Percentiles rank a stretch among this genome's conserved stretches.
These are phyloP conservation scores for Andrena fulva DNA, from an alignment of 2,888 invertebrate genomes.

Conservation along the genomic window DNA sequence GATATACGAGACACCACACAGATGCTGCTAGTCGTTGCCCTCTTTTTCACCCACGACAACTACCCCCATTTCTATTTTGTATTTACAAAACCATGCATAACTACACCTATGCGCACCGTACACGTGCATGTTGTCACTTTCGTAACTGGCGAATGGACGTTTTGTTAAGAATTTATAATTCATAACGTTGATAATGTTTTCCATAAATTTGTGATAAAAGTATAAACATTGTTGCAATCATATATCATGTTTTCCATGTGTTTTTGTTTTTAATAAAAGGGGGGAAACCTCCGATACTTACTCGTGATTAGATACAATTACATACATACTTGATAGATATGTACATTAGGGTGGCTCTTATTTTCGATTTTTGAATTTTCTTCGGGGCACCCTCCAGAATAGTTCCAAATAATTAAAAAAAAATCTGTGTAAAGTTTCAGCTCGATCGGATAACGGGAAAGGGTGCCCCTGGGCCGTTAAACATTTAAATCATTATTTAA, in stretches of 20 bases:
- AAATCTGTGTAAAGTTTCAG: too few relatives aligned
- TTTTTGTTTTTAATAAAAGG: slow-evolving; percentile 23
- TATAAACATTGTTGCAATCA: neutral
- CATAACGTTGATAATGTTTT: neutral
- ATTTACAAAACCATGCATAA: too few relatives aligned
- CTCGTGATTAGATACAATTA: neutral
- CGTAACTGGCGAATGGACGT: too few relatives aligned
- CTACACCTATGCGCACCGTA: too few relatives aligned
- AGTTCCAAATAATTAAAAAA: too few relatives aligned
- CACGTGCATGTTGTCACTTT: too few relatives aligned
- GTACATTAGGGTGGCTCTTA: too few relatives aligned
- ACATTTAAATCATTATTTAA: too few relatives aligned
- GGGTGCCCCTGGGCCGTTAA: too few relatives aligned
- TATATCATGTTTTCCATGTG: neutral
- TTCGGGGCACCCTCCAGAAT: too few relatives aligned
- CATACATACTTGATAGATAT: neutral
- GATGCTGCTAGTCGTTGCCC: slow-evolving; percentile 87
- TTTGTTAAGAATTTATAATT: neutral
- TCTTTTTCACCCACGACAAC: neutral
- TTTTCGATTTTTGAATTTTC: too few relatives aligned
- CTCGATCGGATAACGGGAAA: too few relatives aligned
- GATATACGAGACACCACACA: slow-evolving; percentile 86
- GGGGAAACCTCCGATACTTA: neutral
- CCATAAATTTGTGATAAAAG: neutral
- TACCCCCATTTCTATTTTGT: neutral